phyloP scores from a whole-genome alignment of 2,888 invertebrate genomes.

The Lagria hirta region DNA sequence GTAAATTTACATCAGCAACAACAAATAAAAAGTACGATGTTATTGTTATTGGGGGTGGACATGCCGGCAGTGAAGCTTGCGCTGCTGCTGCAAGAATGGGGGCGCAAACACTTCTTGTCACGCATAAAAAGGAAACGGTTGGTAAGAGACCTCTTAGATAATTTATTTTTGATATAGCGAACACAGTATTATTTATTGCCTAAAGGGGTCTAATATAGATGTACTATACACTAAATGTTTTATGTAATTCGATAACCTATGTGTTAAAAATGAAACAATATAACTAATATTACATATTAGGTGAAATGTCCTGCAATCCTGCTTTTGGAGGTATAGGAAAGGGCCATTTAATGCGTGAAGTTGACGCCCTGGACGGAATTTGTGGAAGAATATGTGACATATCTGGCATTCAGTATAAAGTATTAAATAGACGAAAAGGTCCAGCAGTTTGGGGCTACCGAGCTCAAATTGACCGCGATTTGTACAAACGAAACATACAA shows the following conservation, averaged over 20 bases:
- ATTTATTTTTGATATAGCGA: conserved; percentile 25
- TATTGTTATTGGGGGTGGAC: conserved; percentile 86
- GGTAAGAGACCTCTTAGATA: conserved; percentile 55
- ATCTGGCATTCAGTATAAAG: conserved; percentile 78
- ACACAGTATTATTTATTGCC: too few relatives aligned
- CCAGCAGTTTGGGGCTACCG: conserved; percentile 88
- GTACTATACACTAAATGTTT: too few relatives aligned
- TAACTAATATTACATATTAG: too few relatives aligned
- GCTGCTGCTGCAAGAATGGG: conserved; percentile 83
- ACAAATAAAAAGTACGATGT: conserved; percentile 65
- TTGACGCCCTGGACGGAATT: conserved; percentile 86
- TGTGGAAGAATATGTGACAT: conserved; percentile 79
- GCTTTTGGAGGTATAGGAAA: conserved; percentile 93
- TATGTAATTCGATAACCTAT: too few relatives aligned
- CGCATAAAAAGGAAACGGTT: conserved; percentile 80
- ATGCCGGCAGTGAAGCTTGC: conserved; percentile 88
- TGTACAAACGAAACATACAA: conserved; percentile 79
- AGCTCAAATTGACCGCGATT: conserved; percentile 81
- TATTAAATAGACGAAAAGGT: conserved; percentile 77
- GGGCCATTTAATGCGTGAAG: conserved; percentile 82
- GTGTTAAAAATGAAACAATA: too few relatives aligned
- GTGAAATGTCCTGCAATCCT: conserved; percentile 93
- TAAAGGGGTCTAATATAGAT: too few relatives aligned
- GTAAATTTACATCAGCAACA: too few relatives aligned
- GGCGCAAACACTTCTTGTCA: conserved; percentile 74